These are phyloP conservation scores for Apamea sordens DNA, from an alignment of 2,888 invertebrate species.

Conservation along the genomic window DNA sequence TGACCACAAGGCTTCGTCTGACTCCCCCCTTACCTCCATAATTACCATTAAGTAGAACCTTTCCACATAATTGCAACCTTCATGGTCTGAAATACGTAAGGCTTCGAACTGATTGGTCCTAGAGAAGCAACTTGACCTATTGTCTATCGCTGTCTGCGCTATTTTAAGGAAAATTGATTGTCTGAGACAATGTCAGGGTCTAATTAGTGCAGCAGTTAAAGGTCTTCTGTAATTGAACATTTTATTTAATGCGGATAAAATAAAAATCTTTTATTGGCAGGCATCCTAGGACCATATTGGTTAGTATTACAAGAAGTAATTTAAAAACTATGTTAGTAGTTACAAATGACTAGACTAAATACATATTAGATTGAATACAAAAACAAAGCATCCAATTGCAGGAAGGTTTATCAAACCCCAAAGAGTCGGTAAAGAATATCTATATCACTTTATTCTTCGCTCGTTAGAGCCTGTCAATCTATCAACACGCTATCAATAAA, in stretches of 20 bases:
- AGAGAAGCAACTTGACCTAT: conserved; percentile 64
- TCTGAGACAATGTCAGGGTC: conserved; percentile 51
- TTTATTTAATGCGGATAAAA: neutral
- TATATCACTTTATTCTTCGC: conserved; percentile 1
- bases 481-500: conserved; percentile 45
- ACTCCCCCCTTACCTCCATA: conserved; percentile 74
- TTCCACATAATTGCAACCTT: conserved; percentile 72
- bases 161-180: conserved; percentile 53
- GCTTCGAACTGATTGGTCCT: conserved; percentile 67
- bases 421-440: neutral
- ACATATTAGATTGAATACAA: too few relatives aligned
- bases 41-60: conserved; percentile 66
- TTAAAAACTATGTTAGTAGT: too few relatives aligned
- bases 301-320: too few relatives aligned
- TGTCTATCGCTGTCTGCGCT: conserved; percentile 36
- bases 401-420: too few relatives aligned
- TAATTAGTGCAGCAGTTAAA: conserved; percentile 32
- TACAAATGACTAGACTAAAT: too few relatives aligned
- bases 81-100: conserved; percentile 68
- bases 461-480: conserved; percentile 21
- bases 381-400: too few relatives aligned
- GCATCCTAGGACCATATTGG: too few relatives aligned
- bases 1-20: conserved; percentile 74
- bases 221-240: conserved; percentile 21
- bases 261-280: too few relatives aligned